These are phyloP conservation scores for Lepeophtheirus nordmannii DNA, from an alignment of 2,888 invertebrate genomes.

Conservation along the genomic window DNA sequence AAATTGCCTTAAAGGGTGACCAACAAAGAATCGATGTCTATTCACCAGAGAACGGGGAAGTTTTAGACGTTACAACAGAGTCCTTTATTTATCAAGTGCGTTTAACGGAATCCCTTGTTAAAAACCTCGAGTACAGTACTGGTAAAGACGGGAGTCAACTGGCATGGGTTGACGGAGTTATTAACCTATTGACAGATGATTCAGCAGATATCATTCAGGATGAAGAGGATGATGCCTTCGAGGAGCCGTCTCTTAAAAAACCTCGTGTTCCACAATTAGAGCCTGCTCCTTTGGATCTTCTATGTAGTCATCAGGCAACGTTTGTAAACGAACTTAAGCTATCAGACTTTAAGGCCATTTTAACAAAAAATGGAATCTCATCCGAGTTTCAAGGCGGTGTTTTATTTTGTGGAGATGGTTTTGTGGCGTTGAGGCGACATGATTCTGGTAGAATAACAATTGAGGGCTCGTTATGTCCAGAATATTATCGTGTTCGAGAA, in stretches of 20 bases:
- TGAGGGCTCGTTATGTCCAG: conserved; percentile 84
- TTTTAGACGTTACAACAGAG: conserved; percentile 89
- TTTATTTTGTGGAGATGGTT: conserved; percentile 80
- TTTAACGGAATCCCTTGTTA: conserved; percentile 75
- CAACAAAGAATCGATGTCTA: conserved; percentile 47
- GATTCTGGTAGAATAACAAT: conserved; percentile 80
- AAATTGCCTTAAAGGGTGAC: conserved; percentile 42
- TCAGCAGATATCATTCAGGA: conserved; percentile 13
- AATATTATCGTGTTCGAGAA: conserved; percentile 82
- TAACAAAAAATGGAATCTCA: conserved; percentile 54
- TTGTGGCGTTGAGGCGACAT: conserved; percentile 71
- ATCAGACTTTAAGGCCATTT: conserved; percentile 70
- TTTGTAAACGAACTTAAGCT: conserved; percentile 85
- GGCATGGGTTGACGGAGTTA: conserved; percentile 74
- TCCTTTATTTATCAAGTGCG: conserved; percentile 94
- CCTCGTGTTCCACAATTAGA: background rate
- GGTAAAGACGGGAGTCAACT: conserved; percentile 44
- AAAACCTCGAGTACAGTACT: conserved; percentile 65
- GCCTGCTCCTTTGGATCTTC: background rate
- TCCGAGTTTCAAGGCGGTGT: conserved; percentile 83
- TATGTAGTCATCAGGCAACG: conserved; percentile 45
- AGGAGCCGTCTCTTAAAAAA: conserved; percentile 27
- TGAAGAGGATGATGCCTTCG: conserved; percentile 25
- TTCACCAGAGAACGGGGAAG: conserved; percentile 62
- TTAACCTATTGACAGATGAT: background rate